Conservation (phyloP, 2,113 vertebrate species). For the Ascaphus truei region DNA sequence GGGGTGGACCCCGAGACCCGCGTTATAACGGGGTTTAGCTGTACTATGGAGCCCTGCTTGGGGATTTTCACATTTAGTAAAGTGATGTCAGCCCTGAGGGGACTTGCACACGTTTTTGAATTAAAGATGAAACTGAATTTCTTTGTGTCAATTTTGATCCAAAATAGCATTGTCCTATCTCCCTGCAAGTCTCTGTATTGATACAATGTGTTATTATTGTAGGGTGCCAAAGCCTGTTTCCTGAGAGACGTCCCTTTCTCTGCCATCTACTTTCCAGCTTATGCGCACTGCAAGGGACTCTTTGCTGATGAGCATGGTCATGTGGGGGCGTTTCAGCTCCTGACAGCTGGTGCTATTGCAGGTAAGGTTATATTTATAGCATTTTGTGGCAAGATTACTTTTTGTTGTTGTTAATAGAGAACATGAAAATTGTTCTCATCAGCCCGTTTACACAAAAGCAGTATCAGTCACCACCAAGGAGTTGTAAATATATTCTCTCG, state of each 20-base stretch:
- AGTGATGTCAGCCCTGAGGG: too few species aligned
- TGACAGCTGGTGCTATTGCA: conserved; percentile 91
- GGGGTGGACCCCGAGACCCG: too few species aligned
- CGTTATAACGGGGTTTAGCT: too few species aligned
- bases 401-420: conserved; percentile 36
- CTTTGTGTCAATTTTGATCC: too few species aligned
- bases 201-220: conserved; percentile 43
- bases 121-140: too few species aligned
- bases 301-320: conserved; percentile 85
- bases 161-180: too few species aligned
- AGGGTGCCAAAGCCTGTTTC: conserved; percentile 98
- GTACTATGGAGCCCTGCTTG: too few species aligned
- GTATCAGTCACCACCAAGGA: conserved; percentile 65
- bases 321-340: conserved; percentile 85
- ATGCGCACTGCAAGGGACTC: conserved; percentile 85
- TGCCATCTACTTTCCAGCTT: conserved; percentile 96
- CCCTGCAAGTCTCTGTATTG: conserved; percentile 43
- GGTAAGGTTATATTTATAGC: conserved; percentile 67
- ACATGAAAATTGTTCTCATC: conserved; percentile 54
- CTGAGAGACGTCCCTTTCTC: conserved; percentile 98
- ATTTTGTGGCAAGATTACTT: neutral
- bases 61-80: too few species aligned
- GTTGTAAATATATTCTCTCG: conserved; percentile 67
- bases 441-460: conserved; percentile 51
- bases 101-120: too few species aligned